Evolutionary conservation across 2,888 invertebrate genomes (phyloP).

Genomic region (Hyposoter didymator): DNA sequence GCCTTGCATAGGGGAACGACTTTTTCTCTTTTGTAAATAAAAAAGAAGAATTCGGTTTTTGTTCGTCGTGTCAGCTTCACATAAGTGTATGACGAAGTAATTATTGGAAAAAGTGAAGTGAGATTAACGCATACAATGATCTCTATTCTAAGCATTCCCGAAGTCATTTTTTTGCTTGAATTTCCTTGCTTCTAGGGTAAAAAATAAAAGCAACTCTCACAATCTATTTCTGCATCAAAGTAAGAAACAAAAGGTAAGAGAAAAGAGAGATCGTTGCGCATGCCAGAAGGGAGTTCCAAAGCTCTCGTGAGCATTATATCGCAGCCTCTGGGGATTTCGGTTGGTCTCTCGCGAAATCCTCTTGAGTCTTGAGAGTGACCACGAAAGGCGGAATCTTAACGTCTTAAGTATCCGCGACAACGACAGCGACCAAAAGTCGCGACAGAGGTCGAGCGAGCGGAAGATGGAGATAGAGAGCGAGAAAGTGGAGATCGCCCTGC

Average conservation of each 20-base stretch:
- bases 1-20: too few species aligned
- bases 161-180: not conserved
- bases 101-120: conserved; percentile 28
- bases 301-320: conserved; percentile 49
- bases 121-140: conserved; percentile 63
- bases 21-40: too few species aligned
- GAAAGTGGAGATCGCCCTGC: conserved; percentile 38
- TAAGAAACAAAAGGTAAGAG: conserved; percentile 59
- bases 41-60: too few species aligned
- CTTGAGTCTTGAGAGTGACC: conserved; percentile 59
- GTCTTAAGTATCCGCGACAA: conserved; percentile 67
- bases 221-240: conserved; percentile 44
- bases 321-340: conserved; percentile 53
- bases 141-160: conserved; percentile 29
- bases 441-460: conserved; percentile 13
- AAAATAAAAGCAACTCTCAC: conserved; percentile 39
- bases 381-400: conserved; percentile 70
- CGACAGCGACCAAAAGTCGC: conserved; percentile 43
- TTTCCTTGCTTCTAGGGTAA: conserved; percentile 50
- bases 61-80: not conserved
- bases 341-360: conserved; percentile 53
- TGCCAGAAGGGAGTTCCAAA: conserved; percentile 65
- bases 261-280: conserved; percentile 57
- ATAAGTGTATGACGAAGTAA: not conserved
- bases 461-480: conserved; percentile 14